Evolutionary conservation across 2,797 vertebrate species (phyloP), one percentile per base, ranked within the genome.

Genomic region (Chromis chromis): DNA sequence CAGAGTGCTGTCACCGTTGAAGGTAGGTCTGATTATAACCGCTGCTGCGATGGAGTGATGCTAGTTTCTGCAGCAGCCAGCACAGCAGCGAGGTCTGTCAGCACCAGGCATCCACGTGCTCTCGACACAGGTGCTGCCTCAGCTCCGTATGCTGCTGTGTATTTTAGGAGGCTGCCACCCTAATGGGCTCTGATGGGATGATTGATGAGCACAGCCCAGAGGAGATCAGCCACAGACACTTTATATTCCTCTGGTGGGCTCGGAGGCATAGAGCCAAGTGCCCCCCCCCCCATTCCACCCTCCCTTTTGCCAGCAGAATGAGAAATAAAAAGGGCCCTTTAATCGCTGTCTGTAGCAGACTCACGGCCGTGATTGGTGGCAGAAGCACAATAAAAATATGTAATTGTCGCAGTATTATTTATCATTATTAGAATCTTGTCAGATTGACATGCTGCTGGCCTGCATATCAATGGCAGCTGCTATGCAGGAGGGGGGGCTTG

Each of bases 401-500:
- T 93, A 93, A 93, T 93, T 91, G 89, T 77, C 63, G 90, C 86
- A 81, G 86, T 93, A 92, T 93, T 95, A 94, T 95, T 94, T 93
- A 94, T 94, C 94, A 94, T 94, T 95, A 94, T 95, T 94, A 94
- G 91, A 84, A 92, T 94, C 93, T 89, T 92, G 93, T 94, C 93
- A 93, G 85, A 86, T 86, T 92, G 92, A 94, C 91, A 68, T 68
- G 89, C 84, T 39, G 82, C 86, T 80, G 89, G 89, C 73, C 81
- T 91, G 90, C 91, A 92, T 92, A 89, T 93, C 90, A 91, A 87
- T 91, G 87, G 78, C 72, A 88, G 81, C 86, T 88, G 88, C 84
- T 8, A 39, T 64, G 40, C 61, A 52, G 55, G 42, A 31, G 49
- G 28, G 6, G 48, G 60, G n/a, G 19, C 12, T 44, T 21, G 54